Evolutionary conservation across 2,888 invertebrate species (phyloP), one percentile per base, ranked within the genome.

Genomic region (Perdita meconis): DNA sequence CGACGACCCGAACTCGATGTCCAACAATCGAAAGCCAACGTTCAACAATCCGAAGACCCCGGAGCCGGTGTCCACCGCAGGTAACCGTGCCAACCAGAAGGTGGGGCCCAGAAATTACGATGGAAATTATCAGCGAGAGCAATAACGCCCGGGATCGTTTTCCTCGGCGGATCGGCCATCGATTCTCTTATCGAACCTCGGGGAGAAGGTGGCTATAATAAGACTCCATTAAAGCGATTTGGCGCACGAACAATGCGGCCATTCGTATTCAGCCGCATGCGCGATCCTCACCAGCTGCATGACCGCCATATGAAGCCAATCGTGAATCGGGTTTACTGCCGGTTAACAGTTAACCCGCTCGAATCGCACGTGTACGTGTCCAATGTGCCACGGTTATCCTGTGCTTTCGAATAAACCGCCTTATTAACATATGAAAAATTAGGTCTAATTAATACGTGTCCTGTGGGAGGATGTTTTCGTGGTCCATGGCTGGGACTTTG

Each of bases 271-370:
- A 69, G 67, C 76, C 70, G 82, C 74, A 69, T 59, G 72, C 68
- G 66, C 71, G 73, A 75, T 84, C 75, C 68, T 74, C 76, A 59
- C 67, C 82, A 68, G 78, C 83, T 83, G 81, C 84, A 82, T 83
- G 85, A 85, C 80, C 80, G 78, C 78, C 80, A 85, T 86, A 83
- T 80, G 78, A 86, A 86, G 72, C 84, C 80, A 76, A 84, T 80
- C 78, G 81, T 83, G 84, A 77, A 86, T 84, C 83, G 84, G 73
- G 82, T 86, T 86, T 86, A 86, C 83, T 80, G 75, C 83, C 78
- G 74, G 76, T 80, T 80, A 86, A 86, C 86, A 77, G 86, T 86
- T 86, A 86, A 47, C 60, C 68, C 71, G 75, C 34, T 60, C 56
- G 71, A 47, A 79, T 84, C 82, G 72, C 81, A 84, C 79, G 79